Conservation (phyloP, 2,888 invertebrate species). For the Lissonota sp. region DNA sequence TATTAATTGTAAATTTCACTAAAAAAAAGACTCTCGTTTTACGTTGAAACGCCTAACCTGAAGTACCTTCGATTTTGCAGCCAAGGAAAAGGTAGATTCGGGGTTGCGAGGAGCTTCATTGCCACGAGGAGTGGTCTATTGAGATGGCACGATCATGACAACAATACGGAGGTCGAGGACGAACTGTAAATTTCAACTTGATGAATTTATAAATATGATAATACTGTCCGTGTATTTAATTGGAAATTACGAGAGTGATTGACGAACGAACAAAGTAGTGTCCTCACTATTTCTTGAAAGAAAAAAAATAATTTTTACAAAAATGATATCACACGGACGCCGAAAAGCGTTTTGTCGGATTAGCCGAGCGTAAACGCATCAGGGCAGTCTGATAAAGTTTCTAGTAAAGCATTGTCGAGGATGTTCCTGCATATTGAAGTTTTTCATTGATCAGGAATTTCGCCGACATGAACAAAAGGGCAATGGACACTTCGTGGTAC, state of each 20-base stretch:
- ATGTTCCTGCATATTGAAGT: slow-evolving; percentile 59
- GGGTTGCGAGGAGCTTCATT: slow-evolving; percentile 93
- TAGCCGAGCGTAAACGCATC: slow-evolving; percentile 20
- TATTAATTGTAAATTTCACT: slow-evolving; percentile 2
- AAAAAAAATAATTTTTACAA: slow-evolving; percentile 6
- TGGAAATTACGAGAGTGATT: slow-evolving; percentile 35
- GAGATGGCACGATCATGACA: slow-evolving; percentile 92
- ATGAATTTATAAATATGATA: slow-evolving; percentile 57
- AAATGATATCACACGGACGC: background rate
- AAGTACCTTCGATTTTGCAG: slow-evolving; percentile 86
- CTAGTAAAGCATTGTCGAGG: slow-evolving; percentile 46
- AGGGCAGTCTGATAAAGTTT: slow-evolving; percentile 27
- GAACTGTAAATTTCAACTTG: slow-evolving; percentile 87
- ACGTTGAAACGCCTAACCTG: slow-evolving; percentile 42
- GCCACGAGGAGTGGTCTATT: slow-evolving; percentile 95
- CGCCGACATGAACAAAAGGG: slow-evolving; percentile 91
- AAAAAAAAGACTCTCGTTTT: slow-evolving; percentile 4
- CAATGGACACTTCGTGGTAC: slow-evolving; percentile 96
- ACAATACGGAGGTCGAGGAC: slow-evolving; percentile 85
- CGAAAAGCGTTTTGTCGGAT: slow-evolving; percentile 49
- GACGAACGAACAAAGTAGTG: slow-evolving; percentile 26
- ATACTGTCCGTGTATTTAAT: slow-evolving; percentile 51
- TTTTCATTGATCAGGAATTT: slow-evolving; percentile 88
- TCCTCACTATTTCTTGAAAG: slow-evolving; percentile 7
- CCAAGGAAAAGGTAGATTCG: slow-evolving; percentile 95